Evolutionary conservation across 2,113 vertebrate species (phyloP).

Genomic region (Vulpes lagopus): DNA sequence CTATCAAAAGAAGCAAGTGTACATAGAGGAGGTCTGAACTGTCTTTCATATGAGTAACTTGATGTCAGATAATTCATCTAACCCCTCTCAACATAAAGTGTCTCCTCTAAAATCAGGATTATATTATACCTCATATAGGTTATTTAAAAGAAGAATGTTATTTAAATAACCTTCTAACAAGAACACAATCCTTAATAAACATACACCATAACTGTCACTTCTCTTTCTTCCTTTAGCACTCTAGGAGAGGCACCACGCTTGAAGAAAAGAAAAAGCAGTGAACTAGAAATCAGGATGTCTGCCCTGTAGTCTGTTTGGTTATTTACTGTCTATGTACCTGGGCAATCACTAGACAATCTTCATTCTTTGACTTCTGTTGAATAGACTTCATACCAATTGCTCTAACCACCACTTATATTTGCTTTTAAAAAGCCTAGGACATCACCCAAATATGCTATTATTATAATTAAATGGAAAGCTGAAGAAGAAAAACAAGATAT

Average conservation of each 20-base stretch:
- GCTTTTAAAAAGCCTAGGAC: neutral
- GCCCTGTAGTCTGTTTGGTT: neutral
- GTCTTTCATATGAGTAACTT: neutral
- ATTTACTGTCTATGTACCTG: neutral
- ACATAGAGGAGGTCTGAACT: accelerated
- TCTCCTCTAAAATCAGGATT: neutral
- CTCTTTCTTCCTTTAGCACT: neutral
- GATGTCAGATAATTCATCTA: neutral
- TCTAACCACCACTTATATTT: conserved; percentile 2
- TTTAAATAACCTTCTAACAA: neutral
- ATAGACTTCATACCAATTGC: neutral
- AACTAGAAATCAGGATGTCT: neutral
- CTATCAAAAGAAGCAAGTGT: neutral
- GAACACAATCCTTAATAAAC: neutral
- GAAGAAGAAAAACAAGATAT: conserved; percentile 47
- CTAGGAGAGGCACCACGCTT: neutral
- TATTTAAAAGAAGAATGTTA: neutral
- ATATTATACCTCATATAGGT: neutral
- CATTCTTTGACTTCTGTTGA: neutral
- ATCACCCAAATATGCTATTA: neutral
- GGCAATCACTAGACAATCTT: neutral
- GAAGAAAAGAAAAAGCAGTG: neutral
- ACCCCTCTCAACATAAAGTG: neutral
- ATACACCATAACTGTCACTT: neutral
- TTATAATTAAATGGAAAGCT: conserved; percentile 24